These are phyloP conservation scores for Notechis scutatus DNA, from an alignment of 2,113 vertebrate genomes.

Conservation along the genomic window DNA sequence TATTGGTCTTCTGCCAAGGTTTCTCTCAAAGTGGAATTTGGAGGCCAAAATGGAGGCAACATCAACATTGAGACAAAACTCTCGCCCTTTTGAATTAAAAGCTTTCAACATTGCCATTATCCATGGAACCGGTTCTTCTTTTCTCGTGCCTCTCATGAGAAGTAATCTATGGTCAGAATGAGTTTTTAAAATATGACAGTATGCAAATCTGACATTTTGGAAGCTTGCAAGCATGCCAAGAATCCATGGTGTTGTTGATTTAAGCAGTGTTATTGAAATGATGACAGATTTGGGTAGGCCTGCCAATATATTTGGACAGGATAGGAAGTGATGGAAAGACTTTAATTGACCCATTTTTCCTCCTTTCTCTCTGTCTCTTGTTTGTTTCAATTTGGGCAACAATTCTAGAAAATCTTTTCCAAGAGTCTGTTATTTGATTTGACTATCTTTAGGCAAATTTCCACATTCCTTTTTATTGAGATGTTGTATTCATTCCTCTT, in stretches of 20 bases:
- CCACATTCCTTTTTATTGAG: neutral
- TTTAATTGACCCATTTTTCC: neutral
- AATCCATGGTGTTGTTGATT: neutral
- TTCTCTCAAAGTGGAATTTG: neutral
- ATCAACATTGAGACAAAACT: neutral
- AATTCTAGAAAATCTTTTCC: neutral
- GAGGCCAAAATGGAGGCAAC: neutral
- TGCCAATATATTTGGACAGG: neutral
- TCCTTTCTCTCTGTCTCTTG: neutral
- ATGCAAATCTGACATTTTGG: constrained; percentile 4
- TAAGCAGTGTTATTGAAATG: neutral
- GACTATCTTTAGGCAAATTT: neutral
- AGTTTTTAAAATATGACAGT: neutral
- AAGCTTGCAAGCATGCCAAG: neutral
- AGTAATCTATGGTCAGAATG: neutral
- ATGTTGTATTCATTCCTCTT: neutral
- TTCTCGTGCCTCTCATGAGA: neutral
- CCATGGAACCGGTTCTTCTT: neutral
- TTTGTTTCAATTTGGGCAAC: neutral
- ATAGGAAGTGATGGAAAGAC: neutral
- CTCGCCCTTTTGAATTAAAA: neutral
- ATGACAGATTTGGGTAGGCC: neutral
- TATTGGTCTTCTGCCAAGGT: neutral
- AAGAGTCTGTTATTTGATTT: neutral
- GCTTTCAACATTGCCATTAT: neutral